Conservation (phyloP, 2,113 vertebrate species). For the Corythaeola cristata region DNA sequence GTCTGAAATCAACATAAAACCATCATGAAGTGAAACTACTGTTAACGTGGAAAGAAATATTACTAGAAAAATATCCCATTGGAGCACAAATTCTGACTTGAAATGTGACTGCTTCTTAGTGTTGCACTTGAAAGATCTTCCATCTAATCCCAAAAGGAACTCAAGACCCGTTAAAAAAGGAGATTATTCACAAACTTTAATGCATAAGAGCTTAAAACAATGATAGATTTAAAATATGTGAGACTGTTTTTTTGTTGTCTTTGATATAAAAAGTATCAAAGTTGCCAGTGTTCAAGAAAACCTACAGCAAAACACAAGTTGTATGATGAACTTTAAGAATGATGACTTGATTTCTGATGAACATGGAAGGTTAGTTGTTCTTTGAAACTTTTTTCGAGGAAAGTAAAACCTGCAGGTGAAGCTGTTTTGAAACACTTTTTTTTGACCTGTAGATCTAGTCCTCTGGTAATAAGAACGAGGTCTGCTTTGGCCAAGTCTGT, state of each 20-base stretch:
- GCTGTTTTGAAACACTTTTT: not conserved
- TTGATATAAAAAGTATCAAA: not conserved
- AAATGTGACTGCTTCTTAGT: slow-evolving; percentile 7
- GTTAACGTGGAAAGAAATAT: slow-evolving; percentile 32
- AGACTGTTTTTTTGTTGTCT: not conserved
- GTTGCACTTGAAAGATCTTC: slow-evolving; percentile 10
- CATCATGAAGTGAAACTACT: slow-evolving; percentile 27
- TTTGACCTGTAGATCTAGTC: not conserved
- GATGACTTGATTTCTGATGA: not conserved
- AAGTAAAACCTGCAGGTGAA: not conserved
- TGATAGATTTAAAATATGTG: not conserved
- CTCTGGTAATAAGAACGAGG: not conserved
- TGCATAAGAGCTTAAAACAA: not conserved
- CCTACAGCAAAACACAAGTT: not conserved
- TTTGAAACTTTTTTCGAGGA: not conserved
- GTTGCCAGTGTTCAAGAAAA: slow-evolving; percentile 3
- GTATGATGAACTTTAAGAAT: not conserved
- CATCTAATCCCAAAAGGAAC: not conserved
- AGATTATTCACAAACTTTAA: slow-evolving; percentile 2
- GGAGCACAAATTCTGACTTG: not conserved
- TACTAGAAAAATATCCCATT: not conserved
- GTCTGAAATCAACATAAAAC: slow-evolving; percentile 59
- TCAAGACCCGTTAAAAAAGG: not conserved
- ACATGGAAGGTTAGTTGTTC: not conserved
- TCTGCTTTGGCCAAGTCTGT: not conserved